phyloP scores from a whole-genome alignment of 2,888 invertebrate species.

The Selenia dentaria region DNA sequence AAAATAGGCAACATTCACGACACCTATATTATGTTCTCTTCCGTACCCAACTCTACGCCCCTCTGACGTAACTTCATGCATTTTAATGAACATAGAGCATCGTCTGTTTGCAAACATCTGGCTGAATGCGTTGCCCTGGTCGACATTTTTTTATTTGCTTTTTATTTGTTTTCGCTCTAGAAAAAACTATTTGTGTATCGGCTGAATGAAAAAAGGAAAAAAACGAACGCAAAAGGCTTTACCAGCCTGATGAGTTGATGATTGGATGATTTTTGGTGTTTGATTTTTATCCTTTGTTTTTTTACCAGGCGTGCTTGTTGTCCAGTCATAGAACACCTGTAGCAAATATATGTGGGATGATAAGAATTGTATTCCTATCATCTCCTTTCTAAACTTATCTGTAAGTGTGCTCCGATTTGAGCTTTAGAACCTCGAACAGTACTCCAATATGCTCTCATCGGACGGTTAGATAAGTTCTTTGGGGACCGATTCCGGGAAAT shows the following conservation, averaged over 20 bases:
- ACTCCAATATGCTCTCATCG: too few species aligned
- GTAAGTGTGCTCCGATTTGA: too few species aligned
- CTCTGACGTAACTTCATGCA: slow-evolving; percentile 61
- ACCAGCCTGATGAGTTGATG: not conserved
- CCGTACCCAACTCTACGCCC: slow-evolving; percentile 29
- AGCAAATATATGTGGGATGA: too few species aligned
- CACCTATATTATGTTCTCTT: not conserved
- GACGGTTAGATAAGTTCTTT: too few species aligned
- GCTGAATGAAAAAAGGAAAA: slow-evolving; percentile 9
- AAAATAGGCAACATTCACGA: slow-evolving; percentile 26
- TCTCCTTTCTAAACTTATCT: too few species aligned
- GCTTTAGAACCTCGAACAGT: too few species aligned
- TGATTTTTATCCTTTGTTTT: not conserved
- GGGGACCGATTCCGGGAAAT: too few species aligned
- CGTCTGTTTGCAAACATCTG: slow-evolving; percentile 51
- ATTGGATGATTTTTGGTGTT: not conserved
- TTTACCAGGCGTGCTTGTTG: too few species aligned
- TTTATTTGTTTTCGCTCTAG: slow-evolving; percentile 36
- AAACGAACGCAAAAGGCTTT: slow-evolving; percentile 1
- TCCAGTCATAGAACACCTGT: too few species aligned
- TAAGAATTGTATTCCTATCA: too few species aligned
- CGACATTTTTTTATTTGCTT: slow-evolving; percentile 42
- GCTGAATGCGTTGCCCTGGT: slow-evolving; percentile 50
- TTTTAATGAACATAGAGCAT: slow-evolving; percentile 69
- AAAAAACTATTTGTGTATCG: slow-evolving; percentile 33